Conservation (phyloP, 2,113 vertebrate species). For the Nesogale talazaci region DNA sequence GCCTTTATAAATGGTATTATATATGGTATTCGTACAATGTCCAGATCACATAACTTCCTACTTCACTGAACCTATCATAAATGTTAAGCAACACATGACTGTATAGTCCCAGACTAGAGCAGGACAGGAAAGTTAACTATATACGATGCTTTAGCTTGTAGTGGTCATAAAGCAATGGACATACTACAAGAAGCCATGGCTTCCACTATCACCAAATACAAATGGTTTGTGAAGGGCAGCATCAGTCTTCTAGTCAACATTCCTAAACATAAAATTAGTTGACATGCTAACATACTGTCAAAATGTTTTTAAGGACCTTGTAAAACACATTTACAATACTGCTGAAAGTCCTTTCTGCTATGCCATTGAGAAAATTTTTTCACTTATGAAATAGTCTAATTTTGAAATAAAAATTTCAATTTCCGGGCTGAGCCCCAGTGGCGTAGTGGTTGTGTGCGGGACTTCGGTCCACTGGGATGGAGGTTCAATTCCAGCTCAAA, state of each 20-base stretch:
- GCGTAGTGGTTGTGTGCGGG: too few relatives aligned
- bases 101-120: not conserved
- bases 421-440: too few relatives aligned
- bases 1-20: not conserved
- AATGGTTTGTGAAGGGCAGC: not conserved
- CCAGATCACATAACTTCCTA: not conserved
- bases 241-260: not conserved
- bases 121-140: conserved; percentile 29
- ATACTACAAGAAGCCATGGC: not conserved
- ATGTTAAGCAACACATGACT: not conserved
- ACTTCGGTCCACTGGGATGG: too few relatives aligned
- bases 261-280: conserved; percentile 54
- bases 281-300: conserved; percentile 6
- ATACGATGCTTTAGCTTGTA: conserved; percentile 27
- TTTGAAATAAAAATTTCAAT: conserved; percentile 51
- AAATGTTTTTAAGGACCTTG: conserved; percentile 2
- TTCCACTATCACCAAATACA: conserved; percentile 36
- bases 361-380: conserved; percentile 2
- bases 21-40: not conserved
- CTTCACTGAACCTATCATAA: not conserved
- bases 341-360: conserved; percentile 11
- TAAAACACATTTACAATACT: conserved; percentile 23
- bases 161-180: conserved; percentile 31
- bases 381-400: conserved; percentile 42
- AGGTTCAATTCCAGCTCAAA: too few relatives aligned